A percentile compares a stretch with the other conserved stretches of the same genome.
Conservation (phyloP, 2,888 invertebrate species). For the Phaonia tiefii region DNA sequence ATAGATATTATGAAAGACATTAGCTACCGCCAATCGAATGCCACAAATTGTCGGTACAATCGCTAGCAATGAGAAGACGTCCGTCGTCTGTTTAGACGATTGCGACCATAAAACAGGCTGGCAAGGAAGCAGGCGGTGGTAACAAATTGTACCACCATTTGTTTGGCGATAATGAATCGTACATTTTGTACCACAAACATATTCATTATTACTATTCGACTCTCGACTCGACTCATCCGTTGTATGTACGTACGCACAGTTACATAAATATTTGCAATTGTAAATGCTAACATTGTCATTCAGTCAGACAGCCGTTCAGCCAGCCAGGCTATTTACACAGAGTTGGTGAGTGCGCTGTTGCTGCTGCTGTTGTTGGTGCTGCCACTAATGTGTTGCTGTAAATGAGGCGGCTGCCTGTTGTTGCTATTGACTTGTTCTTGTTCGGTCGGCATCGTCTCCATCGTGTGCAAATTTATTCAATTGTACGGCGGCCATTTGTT, state of each 20-base stretch:
- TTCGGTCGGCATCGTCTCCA: not conserved
- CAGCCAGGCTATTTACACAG: constrained; percentile 2
- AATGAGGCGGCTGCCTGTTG: not conserved
- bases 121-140: not conserved
- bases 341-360: constrained; percentile 15
- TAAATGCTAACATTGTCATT: constrained; percentile 40
- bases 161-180: constrained; percentile 58
- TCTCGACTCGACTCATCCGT: not conserved
- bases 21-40: constrained; percentile 55
- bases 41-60: constrained; percentile 56
- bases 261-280: constrained; percentile 55
- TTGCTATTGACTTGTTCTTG: constrained; percentile 18
- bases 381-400: not conserved
- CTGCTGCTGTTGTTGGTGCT: not conserved
- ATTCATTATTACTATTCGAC: constrained; percentile 35
- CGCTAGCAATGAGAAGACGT: constrained; percentile 36
- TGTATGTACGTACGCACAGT: constrained; percentile 44
- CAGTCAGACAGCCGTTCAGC: not conserved
- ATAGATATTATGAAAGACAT: constrained; percentile 53
- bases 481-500: constrained; percentile 39
- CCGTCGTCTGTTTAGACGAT: constrained; percentile 40
- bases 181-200: constrained; percentile 45
- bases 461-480: constrained; percentile 30
- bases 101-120: constrained; percentile 7
- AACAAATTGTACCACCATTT: constrained; percentile 46